Conservation (phyloP, 2,888 invertebrate species). For the Anthophora plumipes region DNA sequence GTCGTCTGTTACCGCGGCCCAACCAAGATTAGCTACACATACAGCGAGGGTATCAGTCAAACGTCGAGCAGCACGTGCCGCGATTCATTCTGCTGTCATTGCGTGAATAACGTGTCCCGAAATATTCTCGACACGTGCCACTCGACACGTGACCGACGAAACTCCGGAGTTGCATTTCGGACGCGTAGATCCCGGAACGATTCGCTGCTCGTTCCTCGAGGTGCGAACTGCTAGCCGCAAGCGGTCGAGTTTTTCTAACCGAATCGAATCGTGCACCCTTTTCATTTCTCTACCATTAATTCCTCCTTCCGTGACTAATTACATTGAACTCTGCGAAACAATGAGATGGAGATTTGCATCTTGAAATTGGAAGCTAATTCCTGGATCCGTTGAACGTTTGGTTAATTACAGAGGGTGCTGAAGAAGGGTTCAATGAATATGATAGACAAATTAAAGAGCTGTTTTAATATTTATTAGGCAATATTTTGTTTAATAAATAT, state of each 20-base stretch:
- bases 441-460: too few relatives aligned
- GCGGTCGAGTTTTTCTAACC: not conserved
- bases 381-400: not conserved
- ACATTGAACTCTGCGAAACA: not conserved
- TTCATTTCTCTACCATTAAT: not conserved
- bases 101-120: slow-evolving; percentile 83
- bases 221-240: slow-evolving; percentile 28
- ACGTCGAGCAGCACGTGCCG: slow-evolving; percentile 80
- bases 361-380: not conserved
- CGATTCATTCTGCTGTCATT: slow-evolving; percentile 83
- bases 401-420: too few relatives aligned
- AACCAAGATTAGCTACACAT: slow-evolving; percentile 76
- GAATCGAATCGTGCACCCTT: slow-evolving; percentile 11
- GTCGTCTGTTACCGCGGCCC: slow-evolving; percentile 43
- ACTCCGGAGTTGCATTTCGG: slow-evolving; percentile 11
- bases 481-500: too few relatives aligned
- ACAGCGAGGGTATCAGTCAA: slow-evolving; percentile 80
- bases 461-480: too few relatives aligned
- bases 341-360: not conserved
- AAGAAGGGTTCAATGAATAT: too few relatives aligned
- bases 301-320: slow-evolving; percentile 1
- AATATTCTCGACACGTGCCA: slow-evolving; percentile 77
- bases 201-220: slow-evolving; percentile 46
- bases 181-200: slow-evolving; percentile 40
- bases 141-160: slow-evolving; percentile 65